Evolutionary conservation across 2,797 vertebrate genomes (phyloP).

Genomic region (Buceros bicornis): DNA sequence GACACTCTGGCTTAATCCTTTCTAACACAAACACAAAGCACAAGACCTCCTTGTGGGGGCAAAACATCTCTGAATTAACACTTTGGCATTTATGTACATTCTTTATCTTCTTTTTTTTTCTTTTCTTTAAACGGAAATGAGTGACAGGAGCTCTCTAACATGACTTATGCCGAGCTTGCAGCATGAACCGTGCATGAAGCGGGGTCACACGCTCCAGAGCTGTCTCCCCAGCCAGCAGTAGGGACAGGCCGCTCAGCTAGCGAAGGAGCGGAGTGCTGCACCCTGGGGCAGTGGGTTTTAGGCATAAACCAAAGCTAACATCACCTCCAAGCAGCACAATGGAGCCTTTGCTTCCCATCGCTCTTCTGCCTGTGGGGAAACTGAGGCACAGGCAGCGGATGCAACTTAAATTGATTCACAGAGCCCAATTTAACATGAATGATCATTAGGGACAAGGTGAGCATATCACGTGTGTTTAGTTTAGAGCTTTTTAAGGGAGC

Average conservation of each 20-base stretch:
- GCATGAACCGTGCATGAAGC: background rate
- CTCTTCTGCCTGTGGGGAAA: background rate
- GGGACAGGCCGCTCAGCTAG: background rate
- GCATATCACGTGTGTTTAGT: background rate
- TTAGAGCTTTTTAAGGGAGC: background rate
- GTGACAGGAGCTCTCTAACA: background rate
- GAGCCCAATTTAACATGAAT: background rate
- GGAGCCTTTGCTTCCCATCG: background rate
- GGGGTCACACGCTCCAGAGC: background rate
- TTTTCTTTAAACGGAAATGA: background rate
- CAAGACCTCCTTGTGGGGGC: background rate
- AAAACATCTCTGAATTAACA: background rate
- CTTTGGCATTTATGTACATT: background rate
- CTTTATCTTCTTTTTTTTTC: background rate
- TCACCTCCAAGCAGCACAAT: background rate
- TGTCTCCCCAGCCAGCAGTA: background rate
- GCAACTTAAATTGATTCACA: background rate
- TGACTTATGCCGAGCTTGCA: background rate
- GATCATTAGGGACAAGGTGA: background rate
- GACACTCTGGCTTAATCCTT: background rate
- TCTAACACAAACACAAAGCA: background rate
- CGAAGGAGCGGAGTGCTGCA: background rate
- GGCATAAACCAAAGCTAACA: background rate
- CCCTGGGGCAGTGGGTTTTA: background rate
- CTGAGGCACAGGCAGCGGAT: background rate